Percentiles rank a stretch among this genome's conserved stretches.
These are phyloP conservation scores for Noctua janthina DNA, from an alignment of 2,888 invertebrate genomes.

Conservation along the genomic window DNA sequence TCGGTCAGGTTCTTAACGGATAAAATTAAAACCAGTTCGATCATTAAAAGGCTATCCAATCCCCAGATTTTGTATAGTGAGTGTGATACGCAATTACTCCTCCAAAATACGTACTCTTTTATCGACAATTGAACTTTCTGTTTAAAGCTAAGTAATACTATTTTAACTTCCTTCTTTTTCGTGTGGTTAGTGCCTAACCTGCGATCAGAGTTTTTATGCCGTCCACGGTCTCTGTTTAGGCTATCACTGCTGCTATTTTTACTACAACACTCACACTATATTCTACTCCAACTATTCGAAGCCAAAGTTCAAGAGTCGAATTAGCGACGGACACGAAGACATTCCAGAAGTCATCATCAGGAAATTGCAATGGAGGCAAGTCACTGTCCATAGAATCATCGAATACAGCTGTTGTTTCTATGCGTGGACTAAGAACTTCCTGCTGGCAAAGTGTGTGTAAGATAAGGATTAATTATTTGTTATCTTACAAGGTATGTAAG, in stretches of 20 bases:
- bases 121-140: no score
- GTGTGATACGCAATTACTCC: not conserved
- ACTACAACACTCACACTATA: slow-evolving; percentile 89
- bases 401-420: slow-evolving; percentile 65
- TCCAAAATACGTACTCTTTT: not conserved
- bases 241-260: not conserved
- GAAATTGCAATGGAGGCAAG: slow-evolving; percentile 85
- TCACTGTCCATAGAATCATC: slow-evolving; percentile 84
- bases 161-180: not conserved
- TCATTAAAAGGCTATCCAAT: not conserved
- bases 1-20: not conserved
- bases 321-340: slow-evolving; percentile 91
- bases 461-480: no score
- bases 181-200: not conserved
- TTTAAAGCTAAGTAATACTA: no score
- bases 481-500: no score
- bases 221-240: not conserved
- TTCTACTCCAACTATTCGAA: slow-evolving; percentile 91
- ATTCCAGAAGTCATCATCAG: slow-evolving; percentile 89
- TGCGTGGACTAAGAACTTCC: slow-evolving; percentile 42
- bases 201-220: not conserved
- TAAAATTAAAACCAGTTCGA: not conserved
- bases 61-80: not conserved
- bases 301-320: slow-evolving; percentile 92
- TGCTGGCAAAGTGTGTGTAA: slow-evolving; percentile 28